Conservation (phyloP, 2,888 invertebrate species). For the Stictocephala bisonia region DNA sequence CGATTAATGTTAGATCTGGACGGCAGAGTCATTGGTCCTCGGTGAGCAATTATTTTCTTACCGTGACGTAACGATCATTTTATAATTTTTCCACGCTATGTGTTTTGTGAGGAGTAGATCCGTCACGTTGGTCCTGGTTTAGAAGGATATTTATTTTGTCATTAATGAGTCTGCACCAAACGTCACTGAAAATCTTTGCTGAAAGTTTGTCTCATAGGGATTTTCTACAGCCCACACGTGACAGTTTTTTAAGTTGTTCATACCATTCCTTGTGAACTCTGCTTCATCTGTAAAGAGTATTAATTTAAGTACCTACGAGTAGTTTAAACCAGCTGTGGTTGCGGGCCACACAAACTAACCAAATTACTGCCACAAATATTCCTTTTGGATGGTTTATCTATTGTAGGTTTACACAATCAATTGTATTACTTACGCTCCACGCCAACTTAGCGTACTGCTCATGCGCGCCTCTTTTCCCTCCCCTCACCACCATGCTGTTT, state of each 20-base stretch:
- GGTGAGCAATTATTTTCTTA: no score
- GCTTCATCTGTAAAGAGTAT: conserved; percentile 23
- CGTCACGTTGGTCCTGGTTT: not conserved
- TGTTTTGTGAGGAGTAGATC: not conserved
- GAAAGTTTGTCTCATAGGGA: conserved; percentile 12
- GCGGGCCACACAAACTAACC: no score
- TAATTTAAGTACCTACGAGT: no score
- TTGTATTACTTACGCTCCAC: no score
- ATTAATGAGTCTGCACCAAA: conserved; percentile 29
- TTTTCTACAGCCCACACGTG: conserved; percentile 15
- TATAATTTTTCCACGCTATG: not conserved
- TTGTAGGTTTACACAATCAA: no score
- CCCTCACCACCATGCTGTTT: no score
- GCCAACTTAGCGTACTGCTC: no score
- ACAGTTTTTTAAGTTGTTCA: not conserved
- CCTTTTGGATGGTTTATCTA: no score
- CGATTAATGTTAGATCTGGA: not conserved
- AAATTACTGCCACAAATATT: no score
- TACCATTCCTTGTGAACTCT: conserved; percentile 10
- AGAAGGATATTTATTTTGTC: not conserved
- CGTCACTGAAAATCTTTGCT: conserved; percentile 16
- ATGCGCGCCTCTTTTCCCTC: no score
- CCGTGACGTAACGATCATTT: no score
- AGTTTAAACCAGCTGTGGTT: no score
- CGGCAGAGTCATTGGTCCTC: not conserved